Evolutionary conservation across 2,113 vertebrate species (phyloP).

Genomic region (Panthera tigris): DNA sequence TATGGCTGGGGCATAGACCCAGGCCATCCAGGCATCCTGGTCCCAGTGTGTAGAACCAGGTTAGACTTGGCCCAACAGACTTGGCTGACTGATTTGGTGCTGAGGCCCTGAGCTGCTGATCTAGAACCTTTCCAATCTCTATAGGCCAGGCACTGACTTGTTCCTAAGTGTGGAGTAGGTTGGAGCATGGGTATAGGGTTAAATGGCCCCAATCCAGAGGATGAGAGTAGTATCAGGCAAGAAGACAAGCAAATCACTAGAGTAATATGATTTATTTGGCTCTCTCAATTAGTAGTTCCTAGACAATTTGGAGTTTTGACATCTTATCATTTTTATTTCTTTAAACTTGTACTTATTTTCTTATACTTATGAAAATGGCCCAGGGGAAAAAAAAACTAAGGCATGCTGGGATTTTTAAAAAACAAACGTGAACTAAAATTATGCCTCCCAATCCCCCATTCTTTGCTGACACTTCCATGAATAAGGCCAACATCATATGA

Average conservation of each 20-base stretch:
- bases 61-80: background rate
- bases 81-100: background rate
- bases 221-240: background rate
- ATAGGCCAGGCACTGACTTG: background rate
- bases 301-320: slow-evolving; percentile 41
- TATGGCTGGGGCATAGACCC: background rate
- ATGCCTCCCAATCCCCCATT: background rate
- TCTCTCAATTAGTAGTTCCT: slow-evolving; percentile 2
- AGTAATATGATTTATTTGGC: slow-evolving; percentile 12
- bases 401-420: background rate
- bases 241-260: background rate
- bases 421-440: slow-evolving; percentile 18
- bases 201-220: background rate
- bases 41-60: background rate
- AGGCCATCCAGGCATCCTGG: background rate
- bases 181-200: background rate
- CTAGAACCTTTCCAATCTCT: background rate
- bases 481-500: background rate
- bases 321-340: slow-evolving; percentile 7
- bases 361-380: slow-evolving; percentile 37
- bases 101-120: background rate
- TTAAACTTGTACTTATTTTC: slow-evolving; percentile 36
- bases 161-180: background rate
- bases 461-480: background rate
- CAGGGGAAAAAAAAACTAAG: background rate